Evolutionary conservation across 1,140 invertebrate genomes (phyloP).

Genomic region (Trinorchestia longiramus): DNA sequence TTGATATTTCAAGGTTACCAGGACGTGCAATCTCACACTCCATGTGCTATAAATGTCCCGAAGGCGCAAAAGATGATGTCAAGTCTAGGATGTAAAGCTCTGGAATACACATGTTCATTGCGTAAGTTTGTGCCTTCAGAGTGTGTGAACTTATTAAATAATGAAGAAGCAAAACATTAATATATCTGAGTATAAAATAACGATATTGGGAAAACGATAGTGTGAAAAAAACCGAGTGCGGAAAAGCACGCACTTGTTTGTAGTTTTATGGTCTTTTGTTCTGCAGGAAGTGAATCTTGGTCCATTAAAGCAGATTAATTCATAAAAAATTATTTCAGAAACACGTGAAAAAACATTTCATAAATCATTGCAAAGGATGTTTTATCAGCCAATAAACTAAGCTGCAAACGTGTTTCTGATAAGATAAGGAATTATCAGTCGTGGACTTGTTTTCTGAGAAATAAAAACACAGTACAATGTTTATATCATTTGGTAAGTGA

Average conservation of each 20-base stretch:
- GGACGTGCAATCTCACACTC: background rate
- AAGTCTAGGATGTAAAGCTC: background rate
- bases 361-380: slow-evolving; percentile 1
- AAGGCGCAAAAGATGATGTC: background rate
- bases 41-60: background rate
- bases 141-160: too few species aligned
- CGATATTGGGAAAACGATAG: background rate
- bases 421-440: slow-evolving; percentile 2
- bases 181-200: too few species aligned
- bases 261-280: background rate
- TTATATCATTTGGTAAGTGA: background rate
- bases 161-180: too few species aligned
- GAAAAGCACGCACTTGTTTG: background rate
- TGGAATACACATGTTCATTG: too few species aligned
- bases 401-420: background rate
- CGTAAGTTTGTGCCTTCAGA: too few species aligned
- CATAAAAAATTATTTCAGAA: background rate
- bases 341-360: background rate
- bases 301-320: background rate
- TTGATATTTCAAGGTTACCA: background rate
- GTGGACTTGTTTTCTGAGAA: background rate
- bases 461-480: background rate
- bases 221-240: background rate
- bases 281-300: background rate
- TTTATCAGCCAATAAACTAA: slow-evolving; percentile 29